Evolutionary conservation across 1,140 invertebrate species (phyloP).

Genomic region (Drosophila orena): DNA sequence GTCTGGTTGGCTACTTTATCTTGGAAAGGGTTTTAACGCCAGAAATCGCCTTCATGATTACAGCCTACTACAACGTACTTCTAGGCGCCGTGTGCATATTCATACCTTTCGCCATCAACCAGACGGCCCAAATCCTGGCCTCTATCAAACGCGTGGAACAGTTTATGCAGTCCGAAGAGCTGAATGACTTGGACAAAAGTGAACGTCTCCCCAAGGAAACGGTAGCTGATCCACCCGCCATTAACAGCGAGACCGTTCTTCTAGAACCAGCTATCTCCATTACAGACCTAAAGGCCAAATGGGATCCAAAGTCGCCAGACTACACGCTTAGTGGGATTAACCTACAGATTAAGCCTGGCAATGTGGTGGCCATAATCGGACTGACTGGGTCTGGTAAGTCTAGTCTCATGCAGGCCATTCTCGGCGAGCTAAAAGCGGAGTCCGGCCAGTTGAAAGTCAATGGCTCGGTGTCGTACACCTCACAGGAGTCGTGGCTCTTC

Average conservation of each 20-base stretch:
- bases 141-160: conserved; percentile 89
- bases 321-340: conserved; percentile 87
- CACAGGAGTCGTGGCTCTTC: conserved; percentile 97
- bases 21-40: conserved; percentile 85
- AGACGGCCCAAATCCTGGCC: conserved; percentile 89
- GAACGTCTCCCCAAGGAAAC: background rate
- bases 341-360: conserved; percentile 87
- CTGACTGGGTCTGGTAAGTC: conserved; percentile 91
- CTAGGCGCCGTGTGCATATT: conserved; percentile 91
- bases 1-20: conserved; percentile 90
- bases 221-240: background rate
- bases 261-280: conserved; percentile 45
- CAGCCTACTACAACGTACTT: conserved; percentile 90
- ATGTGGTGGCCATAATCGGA: conserved; percentile 89
- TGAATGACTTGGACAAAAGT: conserved; percentile 15
- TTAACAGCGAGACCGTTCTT: too few species aligned
- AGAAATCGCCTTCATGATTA: conserved; percentile 91
- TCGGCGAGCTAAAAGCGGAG: conserved; percentile 91
- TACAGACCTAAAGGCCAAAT: conserved; percentile 67
- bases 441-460: conserved; percentile 89
- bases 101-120: conserved; percentile 88
- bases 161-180: conserved; percentile 89
- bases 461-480: conserved; percentile 94
- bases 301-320: conserved; percentile 83
- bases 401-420: conserved; percentile 92